These are phyloP conservation scores for Nineta flava DNA, from an alignment of 2,888 invertebrate genomes.

Conservation along the genomic window DNA sequence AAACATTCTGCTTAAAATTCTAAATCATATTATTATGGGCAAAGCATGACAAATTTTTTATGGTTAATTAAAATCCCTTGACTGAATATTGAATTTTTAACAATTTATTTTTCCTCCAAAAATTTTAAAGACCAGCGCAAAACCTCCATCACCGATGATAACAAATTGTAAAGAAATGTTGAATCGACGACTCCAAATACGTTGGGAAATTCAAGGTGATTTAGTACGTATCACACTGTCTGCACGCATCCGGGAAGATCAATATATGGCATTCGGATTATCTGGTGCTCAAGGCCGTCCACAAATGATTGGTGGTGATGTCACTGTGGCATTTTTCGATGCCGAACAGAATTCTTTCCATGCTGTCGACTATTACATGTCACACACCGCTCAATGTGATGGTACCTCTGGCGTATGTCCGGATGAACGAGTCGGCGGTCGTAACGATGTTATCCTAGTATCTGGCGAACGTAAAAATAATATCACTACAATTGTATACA, in stretches of 20 bases:
- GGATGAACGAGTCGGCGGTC: conserved; percentile 63
- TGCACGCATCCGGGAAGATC: conserved; percentile 62
- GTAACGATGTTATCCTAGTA: conserved; percentile 60
- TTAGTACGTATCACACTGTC: conserved; percentile 63
- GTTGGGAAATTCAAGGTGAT: conserved; percentile 68
- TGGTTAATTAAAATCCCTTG: not conserved
- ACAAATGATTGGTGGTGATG: conserved; percentile 71
- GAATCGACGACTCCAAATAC: conserved; percentile 67
- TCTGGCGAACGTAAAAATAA: conserved; percentile 63
- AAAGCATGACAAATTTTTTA: not conserved
- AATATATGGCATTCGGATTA: conserved; percentile 78
- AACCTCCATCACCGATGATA: conserved; percentile 35
- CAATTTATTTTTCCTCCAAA: not conserved
- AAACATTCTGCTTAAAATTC: too few relatives aligned
- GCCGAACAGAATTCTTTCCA: conserved; percentile 41
- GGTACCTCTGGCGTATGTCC: conserved; percentile 74
- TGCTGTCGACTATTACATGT: conserved; percentile 74
- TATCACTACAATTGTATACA: conserved; percentile 65
- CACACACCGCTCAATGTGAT: conserved; percentile 66
- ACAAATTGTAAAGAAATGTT: conserved; percentile 76
- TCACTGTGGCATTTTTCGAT: conserved; percentile 66
- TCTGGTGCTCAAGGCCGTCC: conserved; percentile 60
- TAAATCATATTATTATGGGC: not conserved
- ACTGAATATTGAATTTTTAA: not conserved
- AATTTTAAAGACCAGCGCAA: conserved; percentile 52